Evolutionary conservation across 30 jellyfish, hydroid and myxozoan genomes (phyloP).

Genomic region (Turritopsis rubra): DNA sequence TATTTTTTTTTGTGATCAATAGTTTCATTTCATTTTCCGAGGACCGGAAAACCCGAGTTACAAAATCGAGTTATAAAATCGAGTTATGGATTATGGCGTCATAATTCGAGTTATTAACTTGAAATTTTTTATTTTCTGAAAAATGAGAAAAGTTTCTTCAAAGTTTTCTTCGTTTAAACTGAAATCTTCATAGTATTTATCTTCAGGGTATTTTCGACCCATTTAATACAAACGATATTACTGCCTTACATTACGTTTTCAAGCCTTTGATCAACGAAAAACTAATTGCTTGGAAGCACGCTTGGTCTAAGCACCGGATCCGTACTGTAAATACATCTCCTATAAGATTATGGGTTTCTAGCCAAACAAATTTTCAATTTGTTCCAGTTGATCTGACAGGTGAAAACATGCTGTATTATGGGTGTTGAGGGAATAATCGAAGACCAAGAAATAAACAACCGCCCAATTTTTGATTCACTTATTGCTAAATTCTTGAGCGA

Average conservation of each 20-base stretch:
- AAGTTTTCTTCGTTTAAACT: too few species aligned
- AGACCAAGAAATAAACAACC: neutral
- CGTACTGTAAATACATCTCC: conserved; percentile 43
- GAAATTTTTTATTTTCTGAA: too few species aligned
- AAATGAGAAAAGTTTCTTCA: too few species aligned
- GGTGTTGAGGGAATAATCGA: neutral
- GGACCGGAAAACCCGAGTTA: too few species aligned
- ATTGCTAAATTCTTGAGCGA: neutral
- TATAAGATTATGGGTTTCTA: conserved; percentile 38
- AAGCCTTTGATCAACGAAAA: conserved; percentile 4
- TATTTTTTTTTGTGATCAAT: too few species aligned
- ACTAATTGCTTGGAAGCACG: conserved; percentile 4
- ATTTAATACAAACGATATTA: neutral
- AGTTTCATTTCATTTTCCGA: too few species aligned
- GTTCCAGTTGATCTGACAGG: conserved; percentile 27
- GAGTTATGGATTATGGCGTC: too few species aligned
- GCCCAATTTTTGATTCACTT: neutral
- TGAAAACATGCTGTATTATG: neutral
- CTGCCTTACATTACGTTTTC: neutral
- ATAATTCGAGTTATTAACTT: too few species aligned
- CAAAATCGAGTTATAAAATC: too few species aligned
- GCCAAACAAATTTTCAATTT: conserved; percentile 40
- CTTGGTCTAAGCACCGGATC: conserved; percentile 41
- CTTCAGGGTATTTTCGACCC: conserved; percentile 1
- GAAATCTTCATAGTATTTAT: too few species aligned